Evolutionary conservation across 2,888 invertebrate species (phyloP).

Genomic region (Cataglyphis rosenhaueri): DNA sequence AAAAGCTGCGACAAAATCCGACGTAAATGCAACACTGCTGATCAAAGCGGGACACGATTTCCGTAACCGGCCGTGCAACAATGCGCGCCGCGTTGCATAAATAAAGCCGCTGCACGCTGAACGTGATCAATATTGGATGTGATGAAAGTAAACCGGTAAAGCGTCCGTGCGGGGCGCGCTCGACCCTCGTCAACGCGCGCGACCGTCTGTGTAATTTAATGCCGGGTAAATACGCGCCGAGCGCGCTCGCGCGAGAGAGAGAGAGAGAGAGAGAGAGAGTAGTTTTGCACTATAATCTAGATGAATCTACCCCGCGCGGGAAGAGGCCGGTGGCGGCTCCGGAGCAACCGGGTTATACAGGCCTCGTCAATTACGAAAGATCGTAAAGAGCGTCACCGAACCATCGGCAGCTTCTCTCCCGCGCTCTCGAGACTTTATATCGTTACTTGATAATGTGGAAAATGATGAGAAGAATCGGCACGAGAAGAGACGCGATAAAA

Average conservation of each 20-base stretch:
- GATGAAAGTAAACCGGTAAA: constrained; percentile 82
- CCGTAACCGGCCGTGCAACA: constrained; percentile 72
- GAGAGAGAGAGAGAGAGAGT: constrained; percentile 64
- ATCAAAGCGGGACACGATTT: constrained; percentile 65
- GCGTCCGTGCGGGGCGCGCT: constrained; percentile 69
- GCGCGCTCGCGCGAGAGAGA: background rate
- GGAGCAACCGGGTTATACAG: constrained; percentile 70
- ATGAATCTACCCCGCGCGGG: constrained; percentile 79
- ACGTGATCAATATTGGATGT: constrained; percentile 83
- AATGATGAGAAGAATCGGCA: background rate
- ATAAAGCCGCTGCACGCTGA: constrained; percentile 76
- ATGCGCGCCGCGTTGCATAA: constrained; percentile 76
- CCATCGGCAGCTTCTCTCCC: background rate
- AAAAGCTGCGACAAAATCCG: constrained; percentile 35
- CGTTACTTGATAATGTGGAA: constrained; percentile 8
- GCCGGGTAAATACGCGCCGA: constrained; percentile 81
- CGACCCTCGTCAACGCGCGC: constrained; percentile 76
- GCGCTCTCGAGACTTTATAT: background rate
- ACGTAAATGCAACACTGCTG: constrained; percentile 44
- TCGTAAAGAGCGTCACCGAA: constrained; percentile 58
- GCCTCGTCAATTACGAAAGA: constrained; percentile 67
- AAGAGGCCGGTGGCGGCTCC: constrained; percentile 42
- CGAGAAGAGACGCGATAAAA: background rate
- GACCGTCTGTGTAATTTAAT: constrained; percentile 83
- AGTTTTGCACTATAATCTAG: constrained; percentile 79